These are phyloP conservation scores for Pyrrhia umbra DNA, from an alignment of 2,888 invertebrate species.

Conservation along the genomic window DNA sequence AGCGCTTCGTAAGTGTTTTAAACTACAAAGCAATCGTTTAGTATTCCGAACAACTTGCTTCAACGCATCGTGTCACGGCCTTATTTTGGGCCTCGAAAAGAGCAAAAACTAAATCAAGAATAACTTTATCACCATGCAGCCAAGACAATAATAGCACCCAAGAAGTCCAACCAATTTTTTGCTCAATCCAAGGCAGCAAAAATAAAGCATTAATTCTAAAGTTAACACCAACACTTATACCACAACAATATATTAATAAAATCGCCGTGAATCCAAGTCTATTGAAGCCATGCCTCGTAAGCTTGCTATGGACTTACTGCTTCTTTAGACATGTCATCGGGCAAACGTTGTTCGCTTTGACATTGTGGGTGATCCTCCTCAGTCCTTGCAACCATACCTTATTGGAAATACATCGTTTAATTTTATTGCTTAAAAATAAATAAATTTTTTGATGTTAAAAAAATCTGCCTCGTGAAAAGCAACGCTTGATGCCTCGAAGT, in stretches of 20 bases:
- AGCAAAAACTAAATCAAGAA: slow-evolving; percentile 9
- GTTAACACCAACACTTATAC: slow-evolving; percentile 40
- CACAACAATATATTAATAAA: slow-evolving; percentile 42
- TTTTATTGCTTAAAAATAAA: slow-evolving; percentile 8
- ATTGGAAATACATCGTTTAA: slow-evolving; percentile 56
- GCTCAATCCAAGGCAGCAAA: slow-evolving; percentile 19
- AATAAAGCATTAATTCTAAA: slow-evolving; percentile 36
- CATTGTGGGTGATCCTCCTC: slow-evolving; percentile 98
- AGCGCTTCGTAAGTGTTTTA: not conserved
- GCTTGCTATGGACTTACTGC: slow-evolving; percentile 95
- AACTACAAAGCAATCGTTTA: slow-evolving; percentile 14
- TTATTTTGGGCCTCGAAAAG: slow-evolving; percentile 33
- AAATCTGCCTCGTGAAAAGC: slow-evolving; percentile 46
- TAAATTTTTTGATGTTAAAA: not conserved
- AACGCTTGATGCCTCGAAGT: slow-evolving; percentile 37
- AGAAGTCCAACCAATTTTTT: not conserved
- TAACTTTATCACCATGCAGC: too few species aligned
- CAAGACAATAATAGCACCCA: too few species aligned
- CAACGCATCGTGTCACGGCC: slow-evolving; percentile 30
- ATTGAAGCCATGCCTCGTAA: slow-evolving; percentile 69
- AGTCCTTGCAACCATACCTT: slow-evolving; percentile 99
- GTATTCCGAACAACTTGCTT: slow-evolving; percentile 42
- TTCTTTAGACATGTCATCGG: slow-evolving; percentile 99
- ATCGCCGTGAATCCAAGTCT: slow-evolving; percentile 50
- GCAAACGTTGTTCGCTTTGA: slow-evolving; percentile 99